phyloP scores from a whole-genome alignment of 2,888 invertebrate genomes.

The Acanthosepion esculentum region DNA sequence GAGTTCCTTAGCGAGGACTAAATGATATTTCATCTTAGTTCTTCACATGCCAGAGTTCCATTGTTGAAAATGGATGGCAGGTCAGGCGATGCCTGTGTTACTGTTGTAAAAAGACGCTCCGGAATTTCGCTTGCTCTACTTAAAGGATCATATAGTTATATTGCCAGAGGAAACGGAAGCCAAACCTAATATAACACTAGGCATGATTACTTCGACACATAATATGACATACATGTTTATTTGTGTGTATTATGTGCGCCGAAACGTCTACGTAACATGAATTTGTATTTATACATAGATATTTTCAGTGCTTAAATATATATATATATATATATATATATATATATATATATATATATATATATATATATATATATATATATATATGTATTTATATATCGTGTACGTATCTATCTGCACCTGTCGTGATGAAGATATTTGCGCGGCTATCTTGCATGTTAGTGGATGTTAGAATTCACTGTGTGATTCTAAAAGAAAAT shows the following conservation, averaged over 20 bases:
- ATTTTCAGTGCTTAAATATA: not conserved
- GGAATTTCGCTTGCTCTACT: slow-evolving; percentile 23
- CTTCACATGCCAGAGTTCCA: slow-evolving; percentile 13
- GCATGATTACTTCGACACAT: not conserved
- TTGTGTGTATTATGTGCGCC: not conserved
- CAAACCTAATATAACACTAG: not conserved
- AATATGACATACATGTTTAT: not conserved
- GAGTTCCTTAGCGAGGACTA: not conserved
- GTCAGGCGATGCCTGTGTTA: not conserved
- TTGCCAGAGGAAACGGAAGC: slow-evolving; percentile 33
- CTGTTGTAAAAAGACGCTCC: slow-evolving; percentile 33
- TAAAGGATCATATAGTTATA: slow-evolving; percentile 23
- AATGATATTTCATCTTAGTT: slow-evolving; percentile 9
- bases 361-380: not conserved
- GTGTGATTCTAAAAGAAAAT: no score
- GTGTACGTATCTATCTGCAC: not conserved
- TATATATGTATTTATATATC: not conserved
- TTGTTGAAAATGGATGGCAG: slow-evolving; percentile 33
- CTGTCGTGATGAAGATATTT: no score
- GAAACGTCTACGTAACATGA: not conserved
- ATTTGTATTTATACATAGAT: not conserved
- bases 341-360: not conserved
- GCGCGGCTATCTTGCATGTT: no score
- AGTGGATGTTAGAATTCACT: no score
- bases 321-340: not conserved